Percentiles rank a stretch among this genome's conserved stretches.
phyloP scores from a whole-genome alignment of 2,113 vertebrate species.

The Rhinichthys klamathensis region DNA sequence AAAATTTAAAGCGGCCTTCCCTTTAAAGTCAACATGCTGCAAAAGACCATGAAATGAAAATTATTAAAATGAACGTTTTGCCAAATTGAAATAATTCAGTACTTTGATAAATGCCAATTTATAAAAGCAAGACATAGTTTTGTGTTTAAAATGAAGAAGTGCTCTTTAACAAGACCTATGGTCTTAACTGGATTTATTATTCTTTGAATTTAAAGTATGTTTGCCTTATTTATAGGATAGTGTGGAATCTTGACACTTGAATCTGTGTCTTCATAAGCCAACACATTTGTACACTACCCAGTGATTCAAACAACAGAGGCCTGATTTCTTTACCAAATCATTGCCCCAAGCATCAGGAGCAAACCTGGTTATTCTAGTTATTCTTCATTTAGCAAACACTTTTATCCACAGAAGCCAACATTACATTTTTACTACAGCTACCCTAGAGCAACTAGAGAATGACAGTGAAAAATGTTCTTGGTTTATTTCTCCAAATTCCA shows the following conservation, averaged over 20 bases:
- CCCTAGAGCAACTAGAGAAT: background rate
- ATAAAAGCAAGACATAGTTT: background rate
- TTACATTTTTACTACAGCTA: background rate
- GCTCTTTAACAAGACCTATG: background rate
- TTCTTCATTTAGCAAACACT: conserved; percentile 3
- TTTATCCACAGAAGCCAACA: background rate
- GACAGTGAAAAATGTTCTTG: background rate
- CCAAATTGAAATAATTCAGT: background rate
- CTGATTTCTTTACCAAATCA: conserved; percentile 8
- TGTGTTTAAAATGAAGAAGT: background rate
- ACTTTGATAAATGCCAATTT: background rate
- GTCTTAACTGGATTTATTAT: background rate
- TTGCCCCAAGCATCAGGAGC: background rate
- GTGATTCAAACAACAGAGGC: background rate
- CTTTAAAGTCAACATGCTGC: conserved; percentile 27
- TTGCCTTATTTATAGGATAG: background rate
- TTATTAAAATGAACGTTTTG: background rate
- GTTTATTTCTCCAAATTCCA: conserved; percentile 1
- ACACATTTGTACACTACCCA: background rate
- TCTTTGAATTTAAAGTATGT: background rate
- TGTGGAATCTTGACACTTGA: background rate
- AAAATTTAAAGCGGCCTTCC: background rate
- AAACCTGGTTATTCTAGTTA: conserved; percentile 10
- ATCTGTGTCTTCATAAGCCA: background rate
- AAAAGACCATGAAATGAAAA: conserved; percentile 11